A percentile compares a stretch with the other conserved stretches of the same genome.
These are phyloP conservation scores for Proisotoma minuta DNA, from an alignment of 2,888 invertebrate genomes.

Conservation along the genomic window DNA sequence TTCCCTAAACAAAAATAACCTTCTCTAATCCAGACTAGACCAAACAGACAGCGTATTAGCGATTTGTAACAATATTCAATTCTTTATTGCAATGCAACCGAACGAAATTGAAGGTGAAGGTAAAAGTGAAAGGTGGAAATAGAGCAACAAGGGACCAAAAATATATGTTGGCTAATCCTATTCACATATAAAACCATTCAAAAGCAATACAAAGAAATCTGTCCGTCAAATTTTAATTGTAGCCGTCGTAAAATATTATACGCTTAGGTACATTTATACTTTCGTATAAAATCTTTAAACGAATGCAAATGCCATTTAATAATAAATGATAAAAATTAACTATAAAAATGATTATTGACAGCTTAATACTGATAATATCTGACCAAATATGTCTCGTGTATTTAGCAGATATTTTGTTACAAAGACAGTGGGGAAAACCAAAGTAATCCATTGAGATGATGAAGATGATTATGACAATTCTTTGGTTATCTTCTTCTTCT, in stretches of 20 bases:
- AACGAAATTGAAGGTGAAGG: constrained; percentile 10
- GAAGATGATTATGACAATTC: not conserved
- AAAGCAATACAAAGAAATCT: no score
- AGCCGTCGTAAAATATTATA: no score
- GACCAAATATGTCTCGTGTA: no score
- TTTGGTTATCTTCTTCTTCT: not conserved
- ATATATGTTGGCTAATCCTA: constrained; percentile 7
- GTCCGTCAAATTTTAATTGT: no score
- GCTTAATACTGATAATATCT: no score
- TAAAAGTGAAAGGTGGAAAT: constrained; percentile 15
- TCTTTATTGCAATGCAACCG: not conserved
- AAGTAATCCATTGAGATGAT: not conserved
- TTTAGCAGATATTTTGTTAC: no score
- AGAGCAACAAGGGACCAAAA: constrained; percentile 5
- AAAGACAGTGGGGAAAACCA: constrained; percentile 4
- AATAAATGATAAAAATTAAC: no score
- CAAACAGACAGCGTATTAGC: not conserved
- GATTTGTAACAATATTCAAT: constrained; percentile 3
- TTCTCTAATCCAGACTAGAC: not conserved
- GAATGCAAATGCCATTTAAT: no score
- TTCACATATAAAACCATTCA: constrained; percentile 4
- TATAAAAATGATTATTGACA: no score
- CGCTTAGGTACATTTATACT: no score
- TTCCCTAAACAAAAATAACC: not conserved
- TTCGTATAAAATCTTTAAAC: no score